phyloP scores from a whole-genome alignment of 2,113 vertebrate genomes.

The Hippopotamus amphibius region DNA sequence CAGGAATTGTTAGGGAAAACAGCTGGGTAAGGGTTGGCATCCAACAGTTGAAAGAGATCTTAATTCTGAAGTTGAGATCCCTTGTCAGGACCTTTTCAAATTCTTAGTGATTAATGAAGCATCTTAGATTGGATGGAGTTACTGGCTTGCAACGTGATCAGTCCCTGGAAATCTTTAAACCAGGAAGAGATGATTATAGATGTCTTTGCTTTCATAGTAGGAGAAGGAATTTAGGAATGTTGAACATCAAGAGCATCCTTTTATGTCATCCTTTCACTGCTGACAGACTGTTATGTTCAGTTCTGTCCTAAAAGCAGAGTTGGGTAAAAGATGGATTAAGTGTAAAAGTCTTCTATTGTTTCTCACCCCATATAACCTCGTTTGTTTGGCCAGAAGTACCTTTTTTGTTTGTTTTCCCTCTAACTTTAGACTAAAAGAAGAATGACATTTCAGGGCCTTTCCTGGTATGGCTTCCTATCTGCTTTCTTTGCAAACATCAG shows the following conservation, averaged over 20 bases:
- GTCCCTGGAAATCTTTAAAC: slow-evolving; percentile 63
- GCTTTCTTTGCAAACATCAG: neutral
- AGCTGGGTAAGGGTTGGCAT: neutral
- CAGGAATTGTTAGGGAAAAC: slow-evolving; percentile 11
- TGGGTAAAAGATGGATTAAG: slow-evolving; percentile 25
- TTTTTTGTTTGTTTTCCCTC: neutral
- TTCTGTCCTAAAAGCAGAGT: slow-evolving; percentile 70
- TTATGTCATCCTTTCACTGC: slow-evolving; percentile 10
- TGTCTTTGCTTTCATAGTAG: neutral
- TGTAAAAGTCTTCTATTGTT: slow-evolving; percentile 27
- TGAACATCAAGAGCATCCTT: slow-evolving; percentile 46
- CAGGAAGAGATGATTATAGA: slow-evolving; percentile 1
- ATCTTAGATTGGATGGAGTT: slow-evolving; percentile 30
- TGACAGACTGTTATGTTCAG: slow-evolving; percentile 44
- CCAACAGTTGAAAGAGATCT: neutral
- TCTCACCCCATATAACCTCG: neutral
- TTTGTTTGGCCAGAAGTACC: neutral
- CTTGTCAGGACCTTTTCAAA: slow-evolving; percentile 47
- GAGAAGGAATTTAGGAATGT: slow-evolving; percentile 63
- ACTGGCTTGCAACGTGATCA: slow-evolving; percentile 32
- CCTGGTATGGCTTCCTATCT: neutral
- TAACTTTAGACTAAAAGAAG: neutral
- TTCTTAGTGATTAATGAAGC: slow-evolving; percentile 35
- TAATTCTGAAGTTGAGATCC: neutral
- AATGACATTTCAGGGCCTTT: neutral